Conservation (phyloP, 2,113 vertebrate species). For the Aythya baeri region DNA sequence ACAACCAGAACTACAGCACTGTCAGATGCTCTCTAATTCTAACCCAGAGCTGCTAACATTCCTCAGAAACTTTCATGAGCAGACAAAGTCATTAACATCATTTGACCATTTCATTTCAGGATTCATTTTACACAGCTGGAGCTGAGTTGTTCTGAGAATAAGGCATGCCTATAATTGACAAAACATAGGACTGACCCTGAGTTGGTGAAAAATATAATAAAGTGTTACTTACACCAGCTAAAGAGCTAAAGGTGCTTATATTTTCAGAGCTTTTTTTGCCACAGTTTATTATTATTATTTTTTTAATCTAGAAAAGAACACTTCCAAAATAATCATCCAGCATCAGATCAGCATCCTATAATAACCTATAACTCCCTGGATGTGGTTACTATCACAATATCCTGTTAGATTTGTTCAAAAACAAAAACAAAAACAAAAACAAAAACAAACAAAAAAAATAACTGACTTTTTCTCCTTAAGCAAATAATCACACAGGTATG, state of each 20-base stretch:
- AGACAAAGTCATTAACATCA: slow-evolving; percentile 62
- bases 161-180: slow-evolving; percentile 36
- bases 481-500: not conserved
- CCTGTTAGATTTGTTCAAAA: not conserved
- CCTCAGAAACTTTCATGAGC: slow-evolving; percentile 41
- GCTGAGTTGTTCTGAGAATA: slow-evolving; percentile 14
- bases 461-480: not conserved
- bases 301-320: not conserved
- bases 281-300: not conserved
- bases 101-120: slow-evolving; percentile 59
- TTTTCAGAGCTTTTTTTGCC: not conserved
- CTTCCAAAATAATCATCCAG: not conserved
- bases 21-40: slow-evolving; percentile 34
- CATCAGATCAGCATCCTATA: not conserved
- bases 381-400: not conserved
- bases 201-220: not conserved
- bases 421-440: not conserved
- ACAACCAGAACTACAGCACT: slow-evolving; percentile 21
- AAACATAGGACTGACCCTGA: slow-evolving; percentile 11
- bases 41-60: slow-evolving; percentile 14
- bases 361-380: not conserved
- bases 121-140: slow-evolving; percentile 59
- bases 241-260: not conserved
- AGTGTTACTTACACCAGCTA: not conserved
- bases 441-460: too few species aligned